Evolutionary conservation across 2,888 invertebrate species (phyloP), one percentile per base, ranked within the genome.

Genomic region (Chironomus tentans): DNA sequence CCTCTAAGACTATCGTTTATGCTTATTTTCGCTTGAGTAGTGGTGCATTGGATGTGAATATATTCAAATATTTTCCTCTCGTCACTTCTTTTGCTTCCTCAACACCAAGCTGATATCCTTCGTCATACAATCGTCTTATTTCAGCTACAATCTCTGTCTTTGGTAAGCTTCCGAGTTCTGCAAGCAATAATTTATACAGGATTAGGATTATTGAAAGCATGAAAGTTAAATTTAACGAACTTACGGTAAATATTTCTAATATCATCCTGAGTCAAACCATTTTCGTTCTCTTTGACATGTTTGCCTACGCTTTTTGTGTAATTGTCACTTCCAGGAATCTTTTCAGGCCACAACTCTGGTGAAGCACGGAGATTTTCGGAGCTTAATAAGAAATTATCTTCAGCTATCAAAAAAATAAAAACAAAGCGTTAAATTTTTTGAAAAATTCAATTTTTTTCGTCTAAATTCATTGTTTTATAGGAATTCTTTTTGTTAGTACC

Each of bases 41-140:
- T 28, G 73, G 4, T 3, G 62, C 38, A 56, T 50, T 78, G 72
- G 81, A 81, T 78, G 84, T 86, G 80, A 92, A 93, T 81, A 98
- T 93, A 82, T 96, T 94, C 78, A 98, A 87, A 84, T 96, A 94
- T 85, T 96, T 96, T 61, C 97, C 97, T 79, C 97, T 86, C 0
- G 97, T 97, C 92, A 98, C 95, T 86, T 98, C 97, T 82, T 95
- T 94, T 0, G 96, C 92, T 85, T 98, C 98, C 82, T 97, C 96
- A 15, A 95, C 86, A 3, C 97, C 98, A 46, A 99, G 85, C 81
- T 95, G 94, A 83, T 97, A 98, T 0, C 98, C 96, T 77, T 93
- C 87, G 81, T 98, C 97, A 82, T 98, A 97, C 15, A 98, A 86
- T 81, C 94, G 93, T 83, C 95, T 93, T 0, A 98, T 94, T 87